A percentile compares a stretch with the other conserved stretches of the same genome.
Evolutionary conservation across 2,797 vertebrate genomes (phyloP).

Genomic region (Cyprinodon diabolis): DNA sequence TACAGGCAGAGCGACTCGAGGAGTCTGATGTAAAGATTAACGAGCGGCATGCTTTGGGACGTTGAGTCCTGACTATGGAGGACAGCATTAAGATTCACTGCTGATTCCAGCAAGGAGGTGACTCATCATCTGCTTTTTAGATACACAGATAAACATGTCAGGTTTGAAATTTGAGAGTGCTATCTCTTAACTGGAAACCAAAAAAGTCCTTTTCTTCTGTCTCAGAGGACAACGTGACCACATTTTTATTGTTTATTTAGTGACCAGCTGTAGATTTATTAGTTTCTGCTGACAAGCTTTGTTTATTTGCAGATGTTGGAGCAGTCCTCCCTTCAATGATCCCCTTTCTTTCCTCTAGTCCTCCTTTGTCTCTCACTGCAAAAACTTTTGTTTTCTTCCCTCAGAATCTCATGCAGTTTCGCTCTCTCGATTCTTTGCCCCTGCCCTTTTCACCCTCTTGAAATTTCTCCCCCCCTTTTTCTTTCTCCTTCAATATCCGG

Average conservation of each 20-base stretch:
- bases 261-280: conserved; percentile 32
- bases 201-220: neutral
- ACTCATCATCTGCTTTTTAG: conserved; percentile 42
- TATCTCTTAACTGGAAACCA: conserved; percentile 24
- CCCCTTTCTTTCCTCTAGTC: conserved; percentile 28
- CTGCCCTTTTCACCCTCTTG: conserved; percentile 66
- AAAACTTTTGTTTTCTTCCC: conserved; percentile 55
- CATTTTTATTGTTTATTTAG: neutral
- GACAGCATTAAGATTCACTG: conserved; percentile 43
- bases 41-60: conserved; percentile 29
- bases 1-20: conserved; percentile 16
- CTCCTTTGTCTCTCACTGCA: conserved; percentile 38
- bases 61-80: conserved; percentile 34
- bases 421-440: conserved; percentile 32
- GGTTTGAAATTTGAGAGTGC: conserved; percentile 28
- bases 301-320: conserved; percentile 25
- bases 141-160: conserved; percentile 29
- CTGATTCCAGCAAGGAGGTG: conserved; percentile 66
- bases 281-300: conserved; percentile 36
- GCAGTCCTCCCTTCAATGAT: conserved; percentile 25
- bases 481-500: conserved; percentile 70
- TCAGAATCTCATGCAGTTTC: conserved; percentile 48
- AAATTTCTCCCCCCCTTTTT: conserved; percentile 52
- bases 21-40: conserved; percentile 30
- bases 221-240: neutral